phyloP scores from a whole-genome alignment of 1,140 invertebrate species.

The Daktulosphaira vitifoliae region DNA sequence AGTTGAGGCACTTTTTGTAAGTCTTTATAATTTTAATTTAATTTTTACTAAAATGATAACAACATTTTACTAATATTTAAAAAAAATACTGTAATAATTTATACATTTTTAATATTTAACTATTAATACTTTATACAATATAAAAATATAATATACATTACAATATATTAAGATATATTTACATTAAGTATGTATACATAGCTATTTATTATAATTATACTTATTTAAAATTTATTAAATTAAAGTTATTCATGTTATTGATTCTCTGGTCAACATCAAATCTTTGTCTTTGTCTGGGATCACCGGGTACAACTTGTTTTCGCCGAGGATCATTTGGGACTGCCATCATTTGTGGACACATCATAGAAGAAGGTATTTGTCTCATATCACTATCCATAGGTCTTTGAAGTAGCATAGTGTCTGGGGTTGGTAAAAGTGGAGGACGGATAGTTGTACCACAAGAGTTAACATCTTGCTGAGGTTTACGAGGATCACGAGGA shows the following conservation, averaged over 20 bases:
- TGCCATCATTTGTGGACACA: constrained; percentile 31
- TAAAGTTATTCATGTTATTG: constrained; percentile 26
- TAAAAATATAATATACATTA: background rate
- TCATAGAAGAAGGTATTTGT: constrained; percentile 15
- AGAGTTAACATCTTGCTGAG: constrained; percentile 12
- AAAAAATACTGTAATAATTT: too few relatives aligned
- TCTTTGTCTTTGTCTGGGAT: constrained; percentile 21
- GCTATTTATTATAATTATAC: background rate
- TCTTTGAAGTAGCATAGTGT: background rate
- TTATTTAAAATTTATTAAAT: background rate
- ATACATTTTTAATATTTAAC: too few relatives aligned
- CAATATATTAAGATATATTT: too few relatives aligned
- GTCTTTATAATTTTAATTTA: too few relatives aligned
- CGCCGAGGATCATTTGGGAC: constrained; percentile 26
- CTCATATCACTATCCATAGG: constrained; percentile 31
- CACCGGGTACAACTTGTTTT: constrained; percentile 14
- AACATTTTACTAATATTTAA: too few relatives aligned
- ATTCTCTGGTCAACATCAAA: constrained; percentile 30
- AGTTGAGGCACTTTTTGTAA: too few relatives aligned
- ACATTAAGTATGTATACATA: background rate
- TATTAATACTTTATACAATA: constrained; percentile 8
- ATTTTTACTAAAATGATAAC: too few relatives aligned
- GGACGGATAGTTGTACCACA: background rate
- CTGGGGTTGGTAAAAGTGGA: constrained; percentile 16
- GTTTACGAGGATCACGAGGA: constrained; percentile 26